These are phyloP conservation scores for Diceros bicornis DNA, from an alignment of 2,797 vertebrate genomes.

Conservation along the genomic window DNA sequence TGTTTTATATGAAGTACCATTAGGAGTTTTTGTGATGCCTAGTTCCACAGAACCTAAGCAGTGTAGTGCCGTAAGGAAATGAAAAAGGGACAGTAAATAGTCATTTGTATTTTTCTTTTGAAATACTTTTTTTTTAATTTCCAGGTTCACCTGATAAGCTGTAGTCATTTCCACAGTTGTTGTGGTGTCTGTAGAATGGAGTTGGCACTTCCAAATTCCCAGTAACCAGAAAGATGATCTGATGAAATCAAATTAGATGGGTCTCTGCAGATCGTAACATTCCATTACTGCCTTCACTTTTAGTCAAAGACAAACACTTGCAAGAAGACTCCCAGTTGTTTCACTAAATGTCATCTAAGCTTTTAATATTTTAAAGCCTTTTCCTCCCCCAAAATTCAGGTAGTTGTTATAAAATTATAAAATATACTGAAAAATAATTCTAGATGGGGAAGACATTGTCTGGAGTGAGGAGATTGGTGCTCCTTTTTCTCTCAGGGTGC, in stretches of 20 bases:
- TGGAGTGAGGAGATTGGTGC: neutral
- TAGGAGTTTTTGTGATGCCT: neutral
- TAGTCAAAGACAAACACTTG: neutral
- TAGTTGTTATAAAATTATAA: neutral
- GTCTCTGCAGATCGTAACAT: neutral
- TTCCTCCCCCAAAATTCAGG: neutral
- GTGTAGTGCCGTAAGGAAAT: neutral
- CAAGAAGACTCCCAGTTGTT: neutral
- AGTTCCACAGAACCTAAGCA: neutral
- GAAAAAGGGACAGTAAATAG: neutral
- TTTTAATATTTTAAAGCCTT: constrained; percentile 1
- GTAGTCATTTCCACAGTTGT: neutral
- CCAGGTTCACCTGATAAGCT: neutral
- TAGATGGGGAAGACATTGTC: neutral
- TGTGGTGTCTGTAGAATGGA: neutral
- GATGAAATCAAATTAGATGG: neutral
- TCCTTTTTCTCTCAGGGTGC: neutral
- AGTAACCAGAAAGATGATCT: neutral
- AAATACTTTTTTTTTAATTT: neutral
- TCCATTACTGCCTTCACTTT: neutral
- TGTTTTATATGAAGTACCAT: constrained; percentile 36
- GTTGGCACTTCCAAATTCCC: neutral
- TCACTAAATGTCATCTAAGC: constrained; percentile 25
- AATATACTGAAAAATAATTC: neutral
- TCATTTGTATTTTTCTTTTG: neutral